Percentiles rank a stretch among this genome's conserved stretches.
Evolutionary conservation across 2,888 invertebrate species (phyloP).

Genomic region (Eledone cirrhosa): DNA sequence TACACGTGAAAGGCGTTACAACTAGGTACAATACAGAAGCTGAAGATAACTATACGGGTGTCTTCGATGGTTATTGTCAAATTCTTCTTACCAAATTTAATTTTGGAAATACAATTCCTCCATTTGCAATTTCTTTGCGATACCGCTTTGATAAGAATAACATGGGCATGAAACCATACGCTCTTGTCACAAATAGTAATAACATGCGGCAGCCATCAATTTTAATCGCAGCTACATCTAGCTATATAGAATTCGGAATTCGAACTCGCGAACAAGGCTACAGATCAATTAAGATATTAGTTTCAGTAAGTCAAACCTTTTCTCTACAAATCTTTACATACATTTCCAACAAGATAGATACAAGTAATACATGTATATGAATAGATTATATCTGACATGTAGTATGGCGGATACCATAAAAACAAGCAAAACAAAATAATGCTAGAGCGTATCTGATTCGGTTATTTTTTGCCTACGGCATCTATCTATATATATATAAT

Average conservation of each 20-base stretch:
- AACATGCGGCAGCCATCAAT: neutral
- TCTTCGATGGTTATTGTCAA: conserved; percentile 12
- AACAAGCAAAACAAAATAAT: no score
- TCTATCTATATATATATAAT: no score
- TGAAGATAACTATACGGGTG: neutral
- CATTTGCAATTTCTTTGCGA: neutral
- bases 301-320: neutral
- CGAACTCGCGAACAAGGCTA: neutral
- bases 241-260: conserved; percentile 8
- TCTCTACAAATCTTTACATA: no score
- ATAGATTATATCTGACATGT: no score
- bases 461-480: no score
- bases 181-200: neutral
- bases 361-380: no score
- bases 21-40: neutral
- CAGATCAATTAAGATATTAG: neutral
- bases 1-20: neutral
- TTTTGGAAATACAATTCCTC: conserved; percentile 8
- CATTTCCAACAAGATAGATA: no score
- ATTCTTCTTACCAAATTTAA: neutral
- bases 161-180: neutral
- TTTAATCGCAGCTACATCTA: neutral
- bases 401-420: no score
- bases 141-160: neutral
- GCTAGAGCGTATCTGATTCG: no score